Evolutionary conservation across 2,888 invertebrate species (phyloP), one percentile per base, ranked within the genome.

Genomic region (Caenorhabditis parvicauda): DNA sequence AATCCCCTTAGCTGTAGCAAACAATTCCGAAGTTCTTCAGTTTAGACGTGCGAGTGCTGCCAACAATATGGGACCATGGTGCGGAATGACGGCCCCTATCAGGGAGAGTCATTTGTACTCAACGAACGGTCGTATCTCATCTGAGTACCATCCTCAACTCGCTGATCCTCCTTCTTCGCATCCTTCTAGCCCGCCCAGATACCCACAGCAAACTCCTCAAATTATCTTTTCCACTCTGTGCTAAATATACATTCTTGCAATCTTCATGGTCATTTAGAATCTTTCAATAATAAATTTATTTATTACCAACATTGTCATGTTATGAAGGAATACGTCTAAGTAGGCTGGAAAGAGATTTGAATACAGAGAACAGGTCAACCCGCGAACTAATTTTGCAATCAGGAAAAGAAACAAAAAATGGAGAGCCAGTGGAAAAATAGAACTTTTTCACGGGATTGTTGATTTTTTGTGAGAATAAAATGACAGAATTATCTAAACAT

Each of bases 91-190:
- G 54, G 67, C 28, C 64, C 76, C 14, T 79, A 70, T 54, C 79
- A 79, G 54, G 79, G 79, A 42, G 79, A 79, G 54, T 76, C 78
- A 22, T 79, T 79, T 51, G 73, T 79, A 24, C 65, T 79, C 45
- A 79, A 79, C 54, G 77, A 79, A 42, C 61, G 72, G 51, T 75
- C 67, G 50, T 78, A 75, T 62, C 67, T 79, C 35, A 79, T 78
- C 39, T 77, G 63, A 66, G n/a, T 35, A 48, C 27, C 28, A 27
- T 35, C 24, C 43, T 37, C n/a, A 21, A 39, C 17, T 28, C 9
- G 7, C 32, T 35, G 24, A 19, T 32, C 43, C 3, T 47, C 38
- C 27, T 17, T 19, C 35, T 29, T 37, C 39, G 37, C 22, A 45
- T 37, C 21, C 39, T 24, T 45, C 29, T 46, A 39, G 46, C 29